Evolutionary conservation across 1,140 invertebrate genomes (phyloP).

Genomic region (Brachionus manjavacas): DNA sequence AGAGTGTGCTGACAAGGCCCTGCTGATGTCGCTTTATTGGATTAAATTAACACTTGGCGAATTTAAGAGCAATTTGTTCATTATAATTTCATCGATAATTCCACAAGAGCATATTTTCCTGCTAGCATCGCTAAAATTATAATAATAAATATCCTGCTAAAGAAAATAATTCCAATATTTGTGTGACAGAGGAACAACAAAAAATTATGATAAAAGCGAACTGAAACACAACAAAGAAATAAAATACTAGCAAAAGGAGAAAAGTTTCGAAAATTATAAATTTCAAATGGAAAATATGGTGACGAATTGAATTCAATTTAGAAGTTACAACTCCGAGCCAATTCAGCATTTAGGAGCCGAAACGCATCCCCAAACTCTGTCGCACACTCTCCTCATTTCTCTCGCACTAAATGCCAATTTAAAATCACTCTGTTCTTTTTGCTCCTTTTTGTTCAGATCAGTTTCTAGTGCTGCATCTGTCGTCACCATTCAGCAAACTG

Average conservation of each 20-base stretch:
- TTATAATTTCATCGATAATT: conserved; percentile 14
- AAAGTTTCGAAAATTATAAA: conserved; percentile 19
- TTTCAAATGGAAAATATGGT: conserved; percentile 18
- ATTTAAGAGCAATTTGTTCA: neutral
- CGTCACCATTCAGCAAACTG: neutral
- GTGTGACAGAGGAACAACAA: neutral
- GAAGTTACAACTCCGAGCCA: neutral
- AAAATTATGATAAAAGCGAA: conserved; percentile 13
- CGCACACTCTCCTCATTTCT: neutral
- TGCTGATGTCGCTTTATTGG: neutral
- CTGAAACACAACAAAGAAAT: neutral
- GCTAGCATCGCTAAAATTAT: conserved; percentile 5
- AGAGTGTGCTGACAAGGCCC: neutral
- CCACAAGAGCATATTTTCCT: neutral
- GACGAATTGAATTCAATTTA: conserved; percentile 3
- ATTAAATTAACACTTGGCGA: neutral
- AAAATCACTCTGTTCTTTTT: neutral
- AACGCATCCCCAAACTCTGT: neutral
- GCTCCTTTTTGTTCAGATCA: neutral
- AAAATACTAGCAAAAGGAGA: neutral
- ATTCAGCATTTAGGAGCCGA: neutral
- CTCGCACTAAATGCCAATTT: conserved; percentile 10
- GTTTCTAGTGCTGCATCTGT: neutral
- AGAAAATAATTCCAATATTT: neutral
- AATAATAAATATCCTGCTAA: neutral